Percentiles rank a stretch among this genome's conserved stretches.
phyloP scores from a whole-genome alignment of 2,797 vertebrate species.

The Diglossa cyanea region DNA sequence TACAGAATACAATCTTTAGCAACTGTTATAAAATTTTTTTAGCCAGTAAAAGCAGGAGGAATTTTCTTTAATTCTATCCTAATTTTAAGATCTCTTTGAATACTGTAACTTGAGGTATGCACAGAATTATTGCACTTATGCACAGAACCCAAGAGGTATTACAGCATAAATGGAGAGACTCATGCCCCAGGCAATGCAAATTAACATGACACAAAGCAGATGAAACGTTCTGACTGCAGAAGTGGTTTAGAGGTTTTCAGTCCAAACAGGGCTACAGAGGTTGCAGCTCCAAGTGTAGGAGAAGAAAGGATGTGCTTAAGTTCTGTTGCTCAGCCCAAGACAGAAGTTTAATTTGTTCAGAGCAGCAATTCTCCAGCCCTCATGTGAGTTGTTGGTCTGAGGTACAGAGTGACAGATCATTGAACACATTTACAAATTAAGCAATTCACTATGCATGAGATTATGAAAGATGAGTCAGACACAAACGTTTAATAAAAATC shows the following conservation, averaged over 20 bases:
- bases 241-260: background rate
- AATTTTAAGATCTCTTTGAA: background rate
- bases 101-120: background rate
- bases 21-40: background rate
- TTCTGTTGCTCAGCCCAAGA: background rate
- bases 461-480: background rate
- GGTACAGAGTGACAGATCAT: background rate
- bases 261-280: background rate
- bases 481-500: background rate
- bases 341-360: background rate
- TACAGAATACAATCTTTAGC: background rate
- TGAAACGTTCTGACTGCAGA: background rate
- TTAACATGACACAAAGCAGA: background rate
- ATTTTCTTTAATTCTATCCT: background rate
- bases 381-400: background rate
- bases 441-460: background rate
- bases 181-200: background rate
- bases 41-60: background rate
- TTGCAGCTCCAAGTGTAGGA: background rate
- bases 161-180: background rate
- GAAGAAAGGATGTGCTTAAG: background rate
- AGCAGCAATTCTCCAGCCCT: background rate
- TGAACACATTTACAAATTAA: slow-evolving; percentile 22
- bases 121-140: background rate
- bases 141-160: background rate